A percentile compares a stretch with the other conserved stretches of the same genome.
These are phyloP conservation scores for Apamea crenata DNA, from an alignment of 2,888 invertebrate genomes.

Conservation along the genomic window DNA sequence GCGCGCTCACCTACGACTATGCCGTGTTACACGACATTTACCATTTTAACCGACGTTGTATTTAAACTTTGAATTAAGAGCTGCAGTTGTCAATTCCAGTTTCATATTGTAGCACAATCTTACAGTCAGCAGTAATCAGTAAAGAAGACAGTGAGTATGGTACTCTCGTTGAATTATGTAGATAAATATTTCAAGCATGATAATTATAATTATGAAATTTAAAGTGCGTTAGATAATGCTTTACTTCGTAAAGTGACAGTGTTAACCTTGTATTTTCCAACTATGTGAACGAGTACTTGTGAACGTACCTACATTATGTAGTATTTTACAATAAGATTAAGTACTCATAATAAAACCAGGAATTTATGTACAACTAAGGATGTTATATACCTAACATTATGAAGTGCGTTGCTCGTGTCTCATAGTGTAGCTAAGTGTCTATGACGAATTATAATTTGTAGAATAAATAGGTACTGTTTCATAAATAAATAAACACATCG, in stretches of 20 bases:
- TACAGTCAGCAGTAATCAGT: slow-evolving; percentile 1
- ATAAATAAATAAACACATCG: slow-evolving; percentile 34
- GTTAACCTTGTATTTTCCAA: slow-evolving; percentile 3
- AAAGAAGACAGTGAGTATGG: background rate
- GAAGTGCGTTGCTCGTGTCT: background rate
- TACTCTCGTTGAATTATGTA: slow-evolving; percentile 26
- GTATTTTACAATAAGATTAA: background rate
- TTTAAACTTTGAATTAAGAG: slow-evolving; percentile 56
- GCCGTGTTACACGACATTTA: slow-evolving; percentile 48
- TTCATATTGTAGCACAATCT: slow-evolving; percentile 21
- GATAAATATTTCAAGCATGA: slow-evolving; percentile 35
- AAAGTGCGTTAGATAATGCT: slow-evolving; percentile 27
- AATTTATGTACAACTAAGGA: slow-evolving; percentile 2
- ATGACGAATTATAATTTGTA: slow-evolving; percentile 39
- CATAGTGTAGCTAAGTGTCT: slow-evolving; percentile 6
- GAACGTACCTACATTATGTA: background rate
- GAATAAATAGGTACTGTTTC: slow-evolving; percentile 19
- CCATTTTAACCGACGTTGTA: slow-evolving; percentile 61
- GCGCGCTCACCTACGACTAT: slow-evolving; percentile 64
- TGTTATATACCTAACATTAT: background rate
- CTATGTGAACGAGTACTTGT: slow-evolving; percentile 13
- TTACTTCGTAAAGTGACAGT: slow-evolving; percentile 12
- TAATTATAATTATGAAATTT: slow-evolving; percentile 29
- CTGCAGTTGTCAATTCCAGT: slow-evolving; percentile 47
- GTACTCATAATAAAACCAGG: background rate